phyloP scores from a whole-genome alignment of 2,888 invertebrate species.

The Rhogogaster chlorosoma region DNA sequence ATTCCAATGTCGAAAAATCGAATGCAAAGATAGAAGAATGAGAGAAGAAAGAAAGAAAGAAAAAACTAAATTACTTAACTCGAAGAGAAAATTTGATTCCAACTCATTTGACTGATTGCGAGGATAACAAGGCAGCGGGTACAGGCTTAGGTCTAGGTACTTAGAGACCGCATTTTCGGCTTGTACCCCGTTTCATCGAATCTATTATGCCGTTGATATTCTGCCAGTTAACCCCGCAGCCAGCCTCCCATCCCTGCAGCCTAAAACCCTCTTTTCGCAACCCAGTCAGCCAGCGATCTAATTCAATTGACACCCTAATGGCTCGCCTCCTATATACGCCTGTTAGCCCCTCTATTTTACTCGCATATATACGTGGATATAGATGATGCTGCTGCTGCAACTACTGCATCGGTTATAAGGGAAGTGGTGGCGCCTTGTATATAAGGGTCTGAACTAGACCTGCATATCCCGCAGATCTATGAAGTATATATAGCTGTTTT shows the following conservation, averaged over 20 bases:
- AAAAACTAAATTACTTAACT: neutral
- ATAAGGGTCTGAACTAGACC: slow-evolving; percentile 3
- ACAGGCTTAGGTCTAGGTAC: neutral
- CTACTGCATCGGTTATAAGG: neutral
- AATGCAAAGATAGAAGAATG: no score
- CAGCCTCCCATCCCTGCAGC: neutral
- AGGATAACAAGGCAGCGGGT: neutral
- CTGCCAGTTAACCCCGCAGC: slow-evolving; percentile 40
- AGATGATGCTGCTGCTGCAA: neutral
- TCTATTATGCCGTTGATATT: slow-evolving; percentile 48
- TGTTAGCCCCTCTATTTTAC: slow-evolving; percentile 59
- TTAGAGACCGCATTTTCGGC: neutral
- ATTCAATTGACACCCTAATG: slow-evolving; percentile 77
- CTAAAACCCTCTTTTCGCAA: slow-evolving; percentile 36
- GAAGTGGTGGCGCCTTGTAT: slow-evolving; percentile 14
- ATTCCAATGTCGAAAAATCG: no score
- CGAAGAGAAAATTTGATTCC: neutral
- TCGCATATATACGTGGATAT: neutral
- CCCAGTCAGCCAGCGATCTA: slow-evolving; percentile 67
- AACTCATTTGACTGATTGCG: neutral
- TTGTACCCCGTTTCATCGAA: slow-evolving; percentile 40
- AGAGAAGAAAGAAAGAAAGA: neutral
- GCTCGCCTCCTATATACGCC: slow-evolving; percentile 64
- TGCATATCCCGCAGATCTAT: slow-evolving; percentile 10
- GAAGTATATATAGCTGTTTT: neutral